Base-by-base conservation (phyloP, 2,113 vertebrate genomes). In the Actinemys pallida region DNA sequence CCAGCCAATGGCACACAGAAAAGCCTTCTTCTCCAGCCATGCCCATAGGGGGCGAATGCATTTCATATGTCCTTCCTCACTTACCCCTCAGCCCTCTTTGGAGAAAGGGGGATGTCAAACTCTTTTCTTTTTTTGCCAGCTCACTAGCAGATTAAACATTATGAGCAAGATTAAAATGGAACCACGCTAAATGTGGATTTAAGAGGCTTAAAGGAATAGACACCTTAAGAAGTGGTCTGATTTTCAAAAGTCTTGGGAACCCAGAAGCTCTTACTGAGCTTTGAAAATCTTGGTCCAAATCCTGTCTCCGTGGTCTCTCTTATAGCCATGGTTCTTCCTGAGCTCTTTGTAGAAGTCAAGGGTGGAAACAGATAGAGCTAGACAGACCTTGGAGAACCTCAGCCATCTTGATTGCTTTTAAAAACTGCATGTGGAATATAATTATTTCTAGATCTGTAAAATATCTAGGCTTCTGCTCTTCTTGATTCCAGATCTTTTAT, bases 111-210 rank as follows among this genome's bases (percentile, higher is more conserved):
- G 39, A 42, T 10, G 5, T 91, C 90, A 27, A 2, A 31, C 42
- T 52, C 82, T 83, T 87, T 83, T 87, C 35, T 89, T 81, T 10
- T 22, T 89, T 83, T 82, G 8, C 49, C 47, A 4, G 72, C 2
- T 57, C 13, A 83, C 31, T 42, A 81, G 10, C 1, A 9, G 93
- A 6, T 1, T 91, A 92, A 93, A 84, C 17, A 29, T 3, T 8
- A 84, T 56, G 10, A 1, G 10, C 5, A 81, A 22, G 79, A 47
- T 95, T 92, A 90, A 78, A 94, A 93, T 10, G 49, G 35, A 69
- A 7, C 76, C 11, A 3, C 62, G 12, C 8, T 53, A 1, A 29
- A 5, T 62, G 13, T 39, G 57, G 10, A 31, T 59, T 45, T 90
- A 65, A 65, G 35, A 88, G 88, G 2, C 25, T 87, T 90, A 57